Evolutionary conservation across 2,113 vertebrate species (phyloP).

Genomic region (Okapia johnstoni): DNA sequence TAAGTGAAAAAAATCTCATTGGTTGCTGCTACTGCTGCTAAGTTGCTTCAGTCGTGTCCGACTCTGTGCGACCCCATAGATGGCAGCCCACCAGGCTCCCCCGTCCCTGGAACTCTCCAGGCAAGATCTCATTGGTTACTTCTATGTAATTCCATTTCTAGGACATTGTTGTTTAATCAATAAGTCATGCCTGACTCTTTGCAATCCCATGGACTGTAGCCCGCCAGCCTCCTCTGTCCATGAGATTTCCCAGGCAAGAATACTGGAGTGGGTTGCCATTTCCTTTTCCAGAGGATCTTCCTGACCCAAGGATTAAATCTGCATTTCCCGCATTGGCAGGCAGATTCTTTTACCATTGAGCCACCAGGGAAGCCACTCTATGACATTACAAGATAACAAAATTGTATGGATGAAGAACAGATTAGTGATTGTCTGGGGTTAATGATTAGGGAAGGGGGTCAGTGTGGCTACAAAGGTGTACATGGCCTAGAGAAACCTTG

Average conservation of each 20-base stretch:
- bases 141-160: not conserved
- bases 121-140: not conserved
- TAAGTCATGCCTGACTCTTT: not conserved
- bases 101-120: no score
- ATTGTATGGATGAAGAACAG: not conserved
- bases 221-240: not conserved
- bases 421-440: not conserved
- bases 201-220: not conserved
- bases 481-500: not conserved
- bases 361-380: not conserved
- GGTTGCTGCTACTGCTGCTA: not conserved
- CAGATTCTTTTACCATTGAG: not conserved
- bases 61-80: no score
- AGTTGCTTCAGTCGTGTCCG: no score
- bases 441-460: not conserved
- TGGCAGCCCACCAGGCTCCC: no score
- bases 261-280: not conserved
- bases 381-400: not conserved
- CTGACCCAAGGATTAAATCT: not conserved
- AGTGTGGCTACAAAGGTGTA: not conserved
- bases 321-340: not conserved
- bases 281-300: not conserved
- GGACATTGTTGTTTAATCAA: not conserved
- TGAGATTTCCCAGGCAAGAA: not conserved
- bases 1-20: not conserved